Base-by-base conservation (phyloP, 2,888 invertebrate species). In the Melitaea athalia region DNA sequence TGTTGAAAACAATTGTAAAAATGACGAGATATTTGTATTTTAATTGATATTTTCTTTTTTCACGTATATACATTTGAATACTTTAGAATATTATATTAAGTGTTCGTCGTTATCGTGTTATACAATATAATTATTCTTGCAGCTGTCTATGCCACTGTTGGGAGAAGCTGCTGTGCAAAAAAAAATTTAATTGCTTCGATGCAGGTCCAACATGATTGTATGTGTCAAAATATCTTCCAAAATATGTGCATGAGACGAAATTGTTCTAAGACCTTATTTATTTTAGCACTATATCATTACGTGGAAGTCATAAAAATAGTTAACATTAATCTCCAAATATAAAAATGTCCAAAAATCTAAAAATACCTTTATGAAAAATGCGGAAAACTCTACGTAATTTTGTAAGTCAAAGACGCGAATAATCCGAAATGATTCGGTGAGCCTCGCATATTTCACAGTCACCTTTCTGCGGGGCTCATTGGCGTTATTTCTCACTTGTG, bases 401-500 rank as follows among this genome's bases (percentile, higher is more conserved):
- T 45, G 33, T 49, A 10, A 60, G 50, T 65, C 52, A 65, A 53
- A 45, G 31, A 45, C 15, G 65, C 59, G 60, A 60, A 65, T 43
- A 65, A 60, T 65, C 60, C 52, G 45, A 60, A 65, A 60, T 45
- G 60, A 65, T 65, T 60, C 60, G 60, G 65, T 45, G 57, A 60
- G 14, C 52, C 60, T 60, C 65, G 76, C 75, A 83, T 79, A 80
- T 81, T 76, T 79, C 72, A 74, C 78, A 77, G 80, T 81, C 80
- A 80, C 84, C 81, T 83, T 82, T 80, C 77, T 75, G 68, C 77
- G 77, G 77, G 57, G 74, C 75, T 77, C 76, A 76, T 76, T 75
- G 79, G 78, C 79, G 78, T 83, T 83, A 86, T 81, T 79, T 78
- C 79, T 82, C 79, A 83, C 66, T 66, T 47, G 66, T 67, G 71